A percentile compares a stretch with the other conserved stretches of the same genome.
phyloP scores from a whole-genome alignment of 1,140 invertebrate species.

The Drosophila baimaii region DNA sequence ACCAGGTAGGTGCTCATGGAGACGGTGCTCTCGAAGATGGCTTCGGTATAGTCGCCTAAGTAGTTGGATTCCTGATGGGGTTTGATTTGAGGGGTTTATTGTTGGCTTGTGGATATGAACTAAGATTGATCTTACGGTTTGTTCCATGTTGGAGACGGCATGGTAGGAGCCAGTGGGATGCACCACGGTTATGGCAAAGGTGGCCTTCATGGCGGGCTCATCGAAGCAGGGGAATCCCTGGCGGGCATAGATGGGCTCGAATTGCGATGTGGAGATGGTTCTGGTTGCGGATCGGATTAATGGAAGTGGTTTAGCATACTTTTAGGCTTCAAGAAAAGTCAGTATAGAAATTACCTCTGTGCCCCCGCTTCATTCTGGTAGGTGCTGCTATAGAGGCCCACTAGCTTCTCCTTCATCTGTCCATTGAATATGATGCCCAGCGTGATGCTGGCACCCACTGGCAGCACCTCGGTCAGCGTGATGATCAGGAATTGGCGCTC shows the following conservation, averaged over 20 bases:
- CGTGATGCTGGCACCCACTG: slow-evolving; percentile 26
- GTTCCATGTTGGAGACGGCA: slow-evolving; percentile 92
- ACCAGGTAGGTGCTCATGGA: slow-evolving; percentile 97
- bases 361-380: slow-evolving; percentile 75
- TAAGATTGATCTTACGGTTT: slow-evolving; percentile 40
- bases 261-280: slow-evolving; percentile 94
- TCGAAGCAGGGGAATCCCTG: slow-evolving; percentile 98
- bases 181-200: slow-evolving; percentile 91
- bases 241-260: slow-evolving; percentile 96
- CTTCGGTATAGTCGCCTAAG: slow-evolving; percentile 65
- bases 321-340: slow-evolving; percentile 6
- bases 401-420: slow-evolving; percentile 83
- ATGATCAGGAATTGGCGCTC: slow-evolving; percentile 72
- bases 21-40: slow-evolving; percentile 91
- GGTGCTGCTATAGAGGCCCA: slow-evolving; percentile 84
- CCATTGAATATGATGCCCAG: slow-evolving; percentile 84
- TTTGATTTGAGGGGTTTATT: neutral
- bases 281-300: slow-evolving; percentile 84
- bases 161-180: slow-evolving; percentile 88
- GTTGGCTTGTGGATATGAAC: neutral
- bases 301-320: slow-evolving; percentile 34
- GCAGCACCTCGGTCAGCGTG: slow-evolving; percentile 42
- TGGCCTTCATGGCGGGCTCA: slow-evolving; percentile 96
- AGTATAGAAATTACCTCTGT: slow-evolving; percentile 68
- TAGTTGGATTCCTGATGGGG: slow-evolving; percentile 39